phyloP scores from a whole-genome alignment of 2,888 invertebrate genomes.

The Agrochola litura region DNA sequence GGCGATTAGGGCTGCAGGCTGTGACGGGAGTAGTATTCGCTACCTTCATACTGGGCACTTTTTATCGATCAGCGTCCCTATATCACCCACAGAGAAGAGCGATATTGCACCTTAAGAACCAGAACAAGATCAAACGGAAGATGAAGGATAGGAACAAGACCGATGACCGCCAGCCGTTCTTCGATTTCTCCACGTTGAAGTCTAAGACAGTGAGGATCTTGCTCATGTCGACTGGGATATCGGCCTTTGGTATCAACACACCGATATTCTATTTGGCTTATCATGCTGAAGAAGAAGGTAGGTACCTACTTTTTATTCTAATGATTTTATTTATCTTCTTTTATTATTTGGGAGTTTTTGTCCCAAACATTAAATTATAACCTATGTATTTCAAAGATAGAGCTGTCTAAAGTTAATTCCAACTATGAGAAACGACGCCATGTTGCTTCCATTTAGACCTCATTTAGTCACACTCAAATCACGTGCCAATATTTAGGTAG shows the following conservation, averaged over 20 bases:
- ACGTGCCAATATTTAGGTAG: neutral
- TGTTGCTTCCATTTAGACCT: neutral
- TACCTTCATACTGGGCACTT: constrained; percentile 96
- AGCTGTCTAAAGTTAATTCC: neutral
- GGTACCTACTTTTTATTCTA: neutral
- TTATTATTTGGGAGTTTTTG: neutral
- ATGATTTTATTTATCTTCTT: neutral
- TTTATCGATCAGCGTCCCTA: constrained; percentile 96
- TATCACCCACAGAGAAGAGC: constrained; percentile 97
- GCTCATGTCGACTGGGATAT: constrained; percentile 94
- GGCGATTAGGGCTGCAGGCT: constrained; percentile 96
- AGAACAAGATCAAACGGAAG: constrained; percentile 93
- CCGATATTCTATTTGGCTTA: constrained; percentile 96
- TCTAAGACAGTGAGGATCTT: constrained; percentile 96
- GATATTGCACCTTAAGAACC: constrained; percentile 96
- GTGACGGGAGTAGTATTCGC: constrained; percentile 96
- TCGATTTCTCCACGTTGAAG: constrained; percentile 95
- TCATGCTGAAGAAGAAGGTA: constrained; percentile 94
- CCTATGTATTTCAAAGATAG: neutral
- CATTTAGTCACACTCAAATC: neutral
- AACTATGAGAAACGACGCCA: neutral
- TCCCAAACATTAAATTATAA: neutral
- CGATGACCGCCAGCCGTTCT: constrained; percentile 95
- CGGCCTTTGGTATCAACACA: constrained; percentile 95
- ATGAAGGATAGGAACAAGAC: constrained; percentile 94